A percentile compares a stretch with the other conserved stretches of the same genome.
These are phyloP conservation scores for Nineta flava DNA, from an alignment of 2,888 invertebrate genomes.

Conservation along the genomic window DNA sequence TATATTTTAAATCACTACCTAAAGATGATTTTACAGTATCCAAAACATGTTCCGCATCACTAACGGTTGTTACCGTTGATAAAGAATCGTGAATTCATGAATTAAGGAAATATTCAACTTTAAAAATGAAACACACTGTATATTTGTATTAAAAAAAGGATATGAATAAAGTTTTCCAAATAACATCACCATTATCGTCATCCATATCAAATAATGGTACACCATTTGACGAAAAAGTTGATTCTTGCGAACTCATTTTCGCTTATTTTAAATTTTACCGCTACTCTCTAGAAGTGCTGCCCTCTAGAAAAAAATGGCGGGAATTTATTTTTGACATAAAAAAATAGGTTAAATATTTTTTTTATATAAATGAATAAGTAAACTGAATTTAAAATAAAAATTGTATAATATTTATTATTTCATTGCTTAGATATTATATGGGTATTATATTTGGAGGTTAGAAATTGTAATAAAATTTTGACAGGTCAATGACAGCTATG, in stretches of 20 bases:
- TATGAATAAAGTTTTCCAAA: background rate
- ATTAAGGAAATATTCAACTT: background rate
- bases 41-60: background rate
- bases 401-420: too few species aligned
- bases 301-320: background rate
- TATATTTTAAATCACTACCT: background rate
- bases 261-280: too few species aligned
- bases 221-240: background rate
- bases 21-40: background rate
- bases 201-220: background rate
- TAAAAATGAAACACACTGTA: background rate
- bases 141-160: background rate
- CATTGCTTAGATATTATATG: too few species aligned
- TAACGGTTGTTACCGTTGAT: background rate
- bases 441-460: too few species aligned
- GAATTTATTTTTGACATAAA: background rate
- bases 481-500: too few species aligned
- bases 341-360: too few species aligned
- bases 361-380: too few species aligned
- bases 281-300: background rate
- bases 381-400: too few species aligned
- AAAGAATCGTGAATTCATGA: background rate
- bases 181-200: background rate
- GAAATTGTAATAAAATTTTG: too few species aligned
- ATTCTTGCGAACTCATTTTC: background rate